Evolutionary conservation across 2,888 invertebrate species (phyloP).

Genomic region (Platycheirus rosarum): DNA sequence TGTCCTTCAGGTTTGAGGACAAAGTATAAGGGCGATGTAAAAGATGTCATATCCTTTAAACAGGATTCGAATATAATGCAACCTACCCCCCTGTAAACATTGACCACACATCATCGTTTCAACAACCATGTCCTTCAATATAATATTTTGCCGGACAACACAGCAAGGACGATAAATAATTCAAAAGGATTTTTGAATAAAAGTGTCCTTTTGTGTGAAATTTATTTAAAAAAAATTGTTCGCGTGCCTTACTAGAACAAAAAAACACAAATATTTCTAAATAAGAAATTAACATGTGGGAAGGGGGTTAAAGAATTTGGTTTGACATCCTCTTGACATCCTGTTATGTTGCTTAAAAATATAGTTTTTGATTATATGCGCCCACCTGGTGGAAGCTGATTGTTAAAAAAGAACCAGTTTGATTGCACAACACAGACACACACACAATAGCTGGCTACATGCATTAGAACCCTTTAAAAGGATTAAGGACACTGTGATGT

Average conservation of each 20-base stretch:
- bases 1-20: slow-evolving; percentile 54
- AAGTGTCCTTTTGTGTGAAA: slow-evolving; percentile 69
- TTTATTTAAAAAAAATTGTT: slow-evolving; percentile 52
- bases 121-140: slow-evolving; percentile 27
- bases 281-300: slow-evolving; percentile 26
- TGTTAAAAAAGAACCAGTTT: slow-evolving; percentile 42
- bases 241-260: slow-evolving; percentile 57
- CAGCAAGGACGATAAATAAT: slow-evolving; percentile 54
- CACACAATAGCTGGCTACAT: slow-evolving; percentile 50
- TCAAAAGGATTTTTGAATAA: slow-evolving; percentile 34
- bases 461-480: slow-evolving; percentile 71
- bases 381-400: slow-evolving; percentile 66
- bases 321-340: slow-evolving; percentile 70
- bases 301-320: slow-evolving; percentile 54
- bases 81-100: slow-evolving; percentile 32
- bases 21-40: slow-evolving; percentile 20
- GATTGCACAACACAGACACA: slow-evolving; percentile 47
- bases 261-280: slow-evolving; percentile 2
- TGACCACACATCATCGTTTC: slow-evolving; percentile 59
- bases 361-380: slow-evolving; percentile 34
- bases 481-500: slow-evolving; percentile 66
- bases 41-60: slow-evolving; percentile 31
- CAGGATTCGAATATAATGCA: slow-evolving; percentile 27
- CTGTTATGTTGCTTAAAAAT: slow-evolving; percentile 57
- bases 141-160: slow-evolving; percentile 27